A percentile compares a stretch with the other conserved stretches of the same genome.
These are phyloP conservation scores for Jordanella pulchra DNA, from an alignment of 2,797 vertebrate genomes.

Conservation along the genomic window DNA sequence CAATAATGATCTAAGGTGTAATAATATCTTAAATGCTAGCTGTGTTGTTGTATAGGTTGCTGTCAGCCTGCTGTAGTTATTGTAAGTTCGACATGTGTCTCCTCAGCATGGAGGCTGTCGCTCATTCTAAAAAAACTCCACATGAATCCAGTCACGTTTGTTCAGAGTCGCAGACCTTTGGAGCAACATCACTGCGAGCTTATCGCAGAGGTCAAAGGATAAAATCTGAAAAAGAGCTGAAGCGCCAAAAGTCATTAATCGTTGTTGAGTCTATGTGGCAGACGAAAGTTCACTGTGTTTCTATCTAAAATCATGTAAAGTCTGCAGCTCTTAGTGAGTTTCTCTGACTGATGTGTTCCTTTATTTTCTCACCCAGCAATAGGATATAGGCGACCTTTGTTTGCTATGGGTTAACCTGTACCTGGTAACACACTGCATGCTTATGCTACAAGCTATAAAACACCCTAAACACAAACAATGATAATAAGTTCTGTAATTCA, in stretches of 20 bases:
- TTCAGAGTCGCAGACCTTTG: slow-evolving; percentile 66
- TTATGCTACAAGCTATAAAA: background rate
- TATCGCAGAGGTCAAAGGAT: slow-evolving; percentile 68
- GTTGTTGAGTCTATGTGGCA: slow-evolving; percentile 11
- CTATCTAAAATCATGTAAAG: slow-evolving; percentile 1
- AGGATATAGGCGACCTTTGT: background rate
- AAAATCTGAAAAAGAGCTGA: background rate
- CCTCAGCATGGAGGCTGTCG: slow-evolving; percentile 16
- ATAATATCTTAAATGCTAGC: background rate
- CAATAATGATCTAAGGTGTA: background rate
- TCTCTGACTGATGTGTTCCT: background rate
- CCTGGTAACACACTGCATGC: background rate
- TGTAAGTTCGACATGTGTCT: slow-evolving; percentile 19
- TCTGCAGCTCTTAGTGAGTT: slow-evolving; percentile 15
- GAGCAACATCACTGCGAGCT: slow-evolving; percentile 41
- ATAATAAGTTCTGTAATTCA: slow-evolving; percentile 14
- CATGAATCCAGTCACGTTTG: slow-evolving; percentile 13
- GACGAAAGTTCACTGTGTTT: slow-evolving; percentile 17
- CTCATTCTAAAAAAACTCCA: slow-evolving; percentile 16
- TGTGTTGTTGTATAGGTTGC: slow-evolving; percentile 8
- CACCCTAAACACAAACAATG: slow-evolving; percentile 17
- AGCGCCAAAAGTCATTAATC: slow-evolving; percentile 24
- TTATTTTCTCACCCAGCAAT: background rate
- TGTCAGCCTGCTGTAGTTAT: slow-evolving; percentile 17
- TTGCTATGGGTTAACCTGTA: slow-evolving; percentile 5